Evolutionary conservation across 2,888 invertebrate species (phyloP), one percentile per base, ranked within the genome.

Genomic region (Ectropis crepuscularia): DNA sequence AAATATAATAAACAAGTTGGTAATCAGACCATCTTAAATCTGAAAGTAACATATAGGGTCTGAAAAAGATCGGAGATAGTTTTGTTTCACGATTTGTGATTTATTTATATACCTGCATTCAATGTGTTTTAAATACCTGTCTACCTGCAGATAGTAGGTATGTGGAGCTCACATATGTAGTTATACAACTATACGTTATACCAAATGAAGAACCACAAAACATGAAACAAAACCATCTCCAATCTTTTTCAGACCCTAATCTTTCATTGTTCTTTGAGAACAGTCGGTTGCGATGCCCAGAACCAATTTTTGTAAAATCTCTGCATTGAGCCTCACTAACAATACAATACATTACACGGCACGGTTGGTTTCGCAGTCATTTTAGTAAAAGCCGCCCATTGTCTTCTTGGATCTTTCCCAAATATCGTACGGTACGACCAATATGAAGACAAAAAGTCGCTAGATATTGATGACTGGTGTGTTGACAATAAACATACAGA

Each of bases 341-440:
- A 70, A 67, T 67, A 70, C 70, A 68, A 67, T 68, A 63, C 58
- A 58, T 60, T 72, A 74, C 72, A 67, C 70, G 67, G 65, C 73
- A 62, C 57, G 70, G 68, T 68, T 69, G 70, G 69, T 74, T 74
- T 75, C 73, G 62, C 68, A 74, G 78, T 83, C 78, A 88, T 89
- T 88, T 82, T 68, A 76, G 80, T 88, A 82, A 90, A 86, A 90
- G 88, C 87, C 73, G 68, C 74, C 82, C 76, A 85, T 90, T 88
- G 86, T 86, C 82, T 82, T 76, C 78, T 82, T 83, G 81, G 79
- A 84, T 79, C 78, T 78, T 78, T 77, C 81, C 83, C 85, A 83
- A 85, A 86, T 81, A 81, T 72, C 72, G 72, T 73, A 71, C 72
- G 67, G 59, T 76, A 75, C 74, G 75, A 69, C 81, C 80, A 74